Evolutionary conservation across 2,888 invertebrate species (phyloP).

Genomic region (Spilosoma lubricipeda): DNA sequence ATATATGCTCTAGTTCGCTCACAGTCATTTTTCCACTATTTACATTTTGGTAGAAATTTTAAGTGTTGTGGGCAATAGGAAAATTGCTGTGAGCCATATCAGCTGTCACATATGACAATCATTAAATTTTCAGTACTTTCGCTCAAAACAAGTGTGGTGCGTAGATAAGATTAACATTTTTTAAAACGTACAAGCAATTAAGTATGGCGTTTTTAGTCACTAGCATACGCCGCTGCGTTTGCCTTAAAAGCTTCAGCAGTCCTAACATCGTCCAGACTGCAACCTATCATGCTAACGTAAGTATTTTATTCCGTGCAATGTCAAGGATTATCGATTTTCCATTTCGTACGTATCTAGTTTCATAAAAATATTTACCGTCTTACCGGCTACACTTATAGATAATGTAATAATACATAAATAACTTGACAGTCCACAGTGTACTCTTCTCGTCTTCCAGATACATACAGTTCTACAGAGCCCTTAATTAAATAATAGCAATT

Average conservation of each 20-base stretch:
- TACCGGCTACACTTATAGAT: not conserved
- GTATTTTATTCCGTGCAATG: slow-evolving; percentile 64
- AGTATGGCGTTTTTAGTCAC: slow-evolving; percentile 72
- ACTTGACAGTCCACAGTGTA: too few relatives aligned
- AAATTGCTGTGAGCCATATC: not conserved
- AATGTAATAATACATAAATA: not conserved
- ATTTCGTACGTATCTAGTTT: slow-evolving; percentile 56
- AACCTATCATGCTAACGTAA: slow-evolving; percentile 92
- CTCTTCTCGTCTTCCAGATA: too few relatives aligned
- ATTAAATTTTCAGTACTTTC: not conserved
- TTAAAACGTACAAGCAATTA: not conserved
- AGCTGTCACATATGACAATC: not conserved
- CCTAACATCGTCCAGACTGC: slow-evolving; percentile 82
- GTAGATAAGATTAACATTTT: not conserved
- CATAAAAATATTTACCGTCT: slow-evolving; percentile 41
- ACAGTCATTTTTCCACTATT: too few relatives aligned
- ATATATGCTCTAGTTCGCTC: too few relatives aligned
- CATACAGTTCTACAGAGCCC: not conserved
- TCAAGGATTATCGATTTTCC: slow-evolving; percentile 70
- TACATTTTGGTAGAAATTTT: too few relatives aligned
- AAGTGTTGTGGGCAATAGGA: not conserved
- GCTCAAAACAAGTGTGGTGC: not conserved
- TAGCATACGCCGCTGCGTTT: slow-evolving; percentile 73
- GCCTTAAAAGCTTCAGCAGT: slow-evolving; percentile 70
- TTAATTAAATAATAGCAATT: not conserved